A percentile compares a stretch with the other conserved stretches of the same genome.
Evolutionary conservation across 2,888 invertebrate genomes (phyloP).

Genomic region (Pecten maximus): DNA sequence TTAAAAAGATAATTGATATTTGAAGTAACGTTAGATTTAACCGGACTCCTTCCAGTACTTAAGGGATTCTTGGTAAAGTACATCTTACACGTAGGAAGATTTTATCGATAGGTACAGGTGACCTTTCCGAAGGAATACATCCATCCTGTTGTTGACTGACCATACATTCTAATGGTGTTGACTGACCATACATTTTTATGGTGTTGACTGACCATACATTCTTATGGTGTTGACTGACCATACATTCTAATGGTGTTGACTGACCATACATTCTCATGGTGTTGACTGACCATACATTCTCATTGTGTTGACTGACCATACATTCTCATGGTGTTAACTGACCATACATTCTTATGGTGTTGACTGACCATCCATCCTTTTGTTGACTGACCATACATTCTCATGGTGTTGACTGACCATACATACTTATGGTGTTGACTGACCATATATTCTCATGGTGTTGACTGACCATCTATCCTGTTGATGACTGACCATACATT

Average conservation of each 20-base stretch:
- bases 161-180: no score
- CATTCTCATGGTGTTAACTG: no score
- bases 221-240: not conserved
- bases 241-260: not conserved
- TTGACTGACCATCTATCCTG: not conserved
- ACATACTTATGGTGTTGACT: not conserved
- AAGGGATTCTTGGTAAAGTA: not conserved
- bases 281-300: not conserved
- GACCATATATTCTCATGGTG: not conserved
- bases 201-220: no score
- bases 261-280: not conserved
- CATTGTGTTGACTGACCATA: no score
- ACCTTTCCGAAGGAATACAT: not conserved
- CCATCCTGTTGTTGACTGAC: no score
- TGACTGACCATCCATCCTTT: not conserved
- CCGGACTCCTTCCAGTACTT: not conserved
- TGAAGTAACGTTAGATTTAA: not conserved
- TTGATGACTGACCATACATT: no score
- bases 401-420: not conserved
- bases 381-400: no score
- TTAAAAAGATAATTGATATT: not conserved
- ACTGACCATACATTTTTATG: not conserved
- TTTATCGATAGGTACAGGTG: not conserved
- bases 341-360: not conserved
- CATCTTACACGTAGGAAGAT: not conserved